Percentiles rank a stretch among this genome's conserved stretches.
phyloP scores from a whole-genome alignment of 30 jellyfish, hydroid and myxozoan species.

The Calvadosia cruxmelitensis region DNA sequence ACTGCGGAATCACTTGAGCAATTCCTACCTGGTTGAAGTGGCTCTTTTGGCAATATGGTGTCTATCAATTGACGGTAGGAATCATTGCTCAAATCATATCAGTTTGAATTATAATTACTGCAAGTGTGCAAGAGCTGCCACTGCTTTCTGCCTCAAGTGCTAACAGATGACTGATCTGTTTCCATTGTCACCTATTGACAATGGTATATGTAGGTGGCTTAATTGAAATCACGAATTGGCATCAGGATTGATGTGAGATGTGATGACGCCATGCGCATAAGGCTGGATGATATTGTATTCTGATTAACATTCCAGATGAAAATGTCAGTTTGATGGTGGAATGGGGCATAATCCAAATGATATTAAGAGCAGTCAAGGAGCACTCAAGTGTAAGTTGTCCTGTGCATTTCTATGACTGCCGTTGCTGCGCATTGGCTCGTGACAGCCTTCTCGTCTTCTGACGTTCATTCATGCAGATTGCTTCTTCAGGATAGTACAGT shows the following conservation, averaged over 20 bases:
- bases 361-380: slow-evolving; percentile 35
- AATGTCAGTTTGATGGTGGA: slow-evolving; percentile 71
- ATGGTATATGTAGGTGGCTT: no score
- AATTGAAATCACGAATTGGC: no score
- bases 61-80: slow-evolving; percentile 78
- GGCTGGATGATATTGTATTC: no score
- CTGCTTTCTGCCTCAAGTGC: no score
- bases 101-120: no score
- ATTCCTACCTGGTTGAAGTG: slow-evolving; percentile 46
- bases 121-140: no score
- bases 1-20: slow-evolving; percentile 38
- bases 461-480: not conserved
- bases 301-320: slow-evolving; percentile 59
- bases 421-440: not conserved
- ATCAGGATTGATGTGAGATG: no score
- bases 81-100: no score
- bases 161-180: no score
- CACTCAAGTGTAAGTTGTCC: slow-evolving; percentile 42
- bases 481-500: slow-evolving; percentile 48
- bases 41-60: slow-evolving; percentile 83
- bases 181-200: no score
- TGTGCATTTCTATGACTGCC: not conserved
- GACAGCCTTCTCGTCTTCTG: no score
- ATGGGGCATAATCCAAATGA: slow-evolving; percentile 24
- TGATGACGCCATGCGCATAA: no score